Evolutionary conservation across 2,888 invertebrate genomes (phyloP), one percentile per base, ranked within the genome.

Genomic region (Stenolophus ochropezus): DNA sequence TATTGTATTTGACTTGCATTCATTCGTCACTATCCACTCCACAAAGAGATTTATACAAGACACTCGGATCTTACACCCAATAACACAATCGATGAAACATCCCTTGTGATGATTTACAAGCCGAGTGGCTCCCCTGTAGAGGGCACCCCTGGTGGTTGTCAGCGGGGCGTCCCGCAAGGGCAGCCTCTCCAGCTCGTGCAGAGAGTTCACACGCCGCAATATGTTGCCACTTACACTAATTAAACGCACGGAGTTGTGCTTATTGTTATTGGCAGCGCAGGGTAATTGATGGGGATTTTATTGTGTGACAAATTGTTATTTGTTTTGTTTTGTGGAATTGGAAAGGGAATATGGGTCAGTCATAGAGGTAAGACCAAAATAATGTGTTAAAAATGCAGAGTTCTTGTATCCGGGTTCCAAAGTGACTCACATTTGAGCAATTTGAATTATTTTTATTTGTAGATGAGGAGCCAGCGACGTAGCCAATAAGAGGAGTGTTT

Each of bases 171-270:
- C 20, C 18, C 18, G 4, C 65, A 18, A 18, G 18, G 65, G n/a
- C 27, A 61, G 14, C 58, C 21, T 21, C 58, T 20, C 21, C 11
- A 20, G 4, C 51, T 53, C 56, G 18, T 21, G 56, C 56, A 56
- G 56, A 56, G 25, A 69, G 33, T 69, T 69, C 65, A 69, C 65
- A 69, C 65, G 65, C 6, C 5, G 18, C 65, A 69, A 69, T 69
- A 69, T 69, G 65, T 69, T 18, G 65, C 65, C 33, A 69, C 65
- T 69, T 69, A 69, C 27, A 33, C 33, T 69, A 69, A 69, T 69
- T 69, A 69, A 69, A 69, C 18, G 20, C 4, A 42, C 8, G 33
- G 33, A 33, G 11, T 42, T 42, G 6, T 42, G 11, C 33, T 42
- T 42, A 42, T 42, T 42, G 33, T 42, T 42, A 42, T 42, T 42